Conservation (phyloP, 2,888 invertebrate genomes). For the Aphodius granarius region DNA sequence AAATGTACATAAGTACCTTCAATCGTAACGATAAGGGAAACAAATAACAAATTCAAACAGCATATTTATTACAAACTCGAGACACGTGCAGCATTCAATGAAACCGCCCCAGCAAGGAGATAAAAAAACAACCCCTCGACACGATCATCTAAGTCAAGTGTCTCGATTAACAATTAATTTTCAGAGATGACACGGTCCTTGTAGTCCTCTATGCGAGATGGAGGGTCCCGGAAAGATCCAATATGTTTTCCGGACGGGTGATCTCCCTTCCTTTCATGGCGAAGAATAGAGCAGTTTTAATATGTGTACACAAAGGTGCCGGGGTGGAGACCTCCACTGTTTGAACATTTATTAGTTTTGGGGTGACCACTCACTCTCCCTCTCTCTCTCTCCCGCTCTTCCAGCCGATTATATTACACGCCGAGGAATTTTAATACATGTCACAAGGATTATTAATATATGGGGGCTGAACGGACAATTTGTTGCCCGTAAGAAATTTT, state of each 20-base stretch:
- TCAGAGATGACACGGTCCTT: background rate
- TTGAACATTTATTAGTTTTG: conserved; percentile 51
- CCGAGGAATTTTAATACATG: conserved; percentile 25
- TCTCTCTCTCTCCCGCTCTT: no score
- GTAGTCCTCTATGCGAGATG: background rate
- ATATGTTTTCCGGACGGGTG: background rate
- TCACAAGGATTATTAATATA: conserved; percentile 10
- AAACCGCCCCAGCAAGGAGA: background rate
- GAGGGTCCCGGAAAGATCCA: background rate
- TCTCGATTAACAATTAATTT: conserved; percentile 11
- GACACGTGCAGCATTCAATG: background rate
- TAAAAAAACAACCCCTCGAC: background rate
- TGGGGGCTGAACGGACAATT: background rate
- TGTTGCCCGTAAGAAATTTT: background rate
- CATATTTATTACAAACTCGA: background rate
- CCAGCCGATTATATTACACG: background rate
- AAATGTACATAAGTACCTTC: no score
- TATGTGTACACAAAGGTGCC: conserved; percentile 6
- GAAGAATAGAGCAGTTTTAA: background rate
- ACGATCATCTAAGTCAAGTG: conserved; percentile 10
- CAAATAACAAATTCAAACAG: background rate
- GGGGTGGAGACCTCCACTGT: conserved; percentile 30
- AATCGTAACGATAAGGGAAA: background rate
- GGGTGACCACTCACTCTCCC: conserved; percentile 45
- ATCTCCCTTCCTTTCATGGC: background rate